Evolutionary conservation across 2,797 vertebrate genomes (phyloP).

Genomic region (Malurus splendens): DNA sequence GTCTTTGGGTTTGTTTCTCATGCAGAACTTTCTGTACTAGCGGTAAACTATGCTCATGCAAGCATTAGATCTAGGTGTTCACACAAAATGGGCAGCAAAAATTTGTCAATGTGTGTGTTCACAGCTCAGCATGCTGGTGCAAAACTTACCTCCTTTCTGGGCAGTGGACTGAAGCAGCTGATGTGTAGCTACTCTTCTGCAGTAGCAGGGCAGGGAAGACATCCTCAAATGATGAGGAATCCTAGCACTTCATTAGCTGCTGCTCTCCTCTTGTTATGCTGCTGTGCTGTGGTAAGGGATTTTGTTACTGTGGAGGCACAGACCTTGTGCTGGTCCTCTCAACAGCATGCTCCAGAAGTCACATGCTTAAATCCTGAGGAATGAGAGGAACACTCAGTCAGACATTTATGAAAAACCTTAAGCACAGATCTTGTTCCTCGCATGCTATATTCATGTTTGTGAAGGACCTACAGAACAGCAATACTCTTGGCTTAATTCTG

Average conservation of each 20-base stretch:
- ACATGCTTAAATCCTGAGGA: rapidly evolving
- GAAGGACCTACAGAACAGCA: background rate
- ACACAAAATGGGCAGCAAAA: background rate
- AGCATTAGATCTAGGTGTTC: background rate
- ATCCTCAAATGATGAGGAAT: background rate
- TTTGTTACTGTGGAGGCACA: background rate
- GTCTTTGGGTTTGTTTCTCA: background rate
- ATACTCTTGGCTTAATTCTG: background rate
- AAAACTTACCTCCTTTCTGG: background rate
- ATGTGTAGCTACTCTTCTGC: background rate
- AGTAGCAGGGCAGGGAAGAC: background rate
- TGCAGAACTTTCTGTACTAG: background rate
- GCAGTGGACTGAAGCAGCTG: background rate
- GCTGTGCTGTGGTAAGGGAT: background rate
- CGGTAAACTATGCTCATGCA: background rate
- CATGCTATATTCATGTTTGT: background rate
- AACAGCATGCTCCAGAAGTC: background rate
- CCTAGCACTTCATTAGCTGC: background rate
- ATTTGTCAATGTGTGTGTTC: background rate
- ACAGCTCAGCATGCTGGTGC: background rate
- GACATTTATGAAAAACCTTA: background rate
- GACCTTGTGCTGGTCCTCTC: background rate
- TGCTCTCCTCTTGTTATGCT: background rate
- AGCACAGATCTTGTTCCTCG: background rate
- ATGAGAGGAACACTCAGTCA: background rate